Conservation (phyloP, 2,797 vertebrate genomes). For the Microchirus variegatus region DNA sequence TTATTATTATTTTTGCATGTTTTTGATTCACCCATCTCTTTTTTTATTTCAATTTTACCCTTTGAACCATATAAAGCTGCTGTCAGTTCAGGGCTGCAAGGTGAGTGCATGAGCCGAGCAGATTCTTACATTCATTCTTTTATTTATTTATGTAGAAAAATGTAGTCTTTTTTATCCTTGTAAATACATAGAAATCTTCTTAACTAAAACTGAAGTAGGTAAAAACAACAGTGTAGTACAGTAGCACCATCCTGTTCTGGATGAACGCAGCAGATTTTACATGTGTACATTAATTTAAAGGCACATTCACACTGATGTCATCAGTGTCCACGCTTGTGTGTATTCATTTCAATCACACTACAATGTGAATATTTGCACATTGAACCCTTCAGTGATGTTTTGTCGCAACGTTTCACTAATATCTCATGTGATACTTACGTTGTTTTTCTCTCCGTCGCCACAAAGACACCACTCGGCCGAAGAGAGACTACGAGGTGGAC, state of each 20-base stretch:
- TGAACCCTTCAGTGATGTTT: too few relatives aligned
- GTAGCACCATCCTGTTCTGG: too few relatives aligned
- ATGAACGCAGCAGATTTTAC: too few relatives aligned
- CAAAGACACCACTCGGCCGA: slow-evolving; percentile 93
- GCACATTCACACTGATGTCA: too few relatives aligned
- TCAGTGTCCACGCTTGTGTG: too few relatives aligned
- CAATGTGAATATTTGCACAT: too few relatives aligned
- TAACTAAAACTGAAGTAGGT: too few relatives aligned
- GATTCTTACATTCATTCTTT: slow-evolving; percentile 4
- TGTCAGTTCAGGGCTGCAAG: slow-evolving; percentile 76
- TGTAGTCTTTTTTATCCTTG: background rate
- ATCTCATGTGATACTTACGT: too few relatives aligned
- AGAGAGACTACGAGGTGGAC: slow-evolving; percentile 95
- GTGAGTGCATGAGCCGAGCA: slow-evolving; percentile 51
- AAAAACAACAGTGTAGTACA: too few relatives aligned
- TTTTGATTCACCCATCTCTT: slow-evolving; percentile 67
- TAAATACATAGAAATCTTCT: background rate
- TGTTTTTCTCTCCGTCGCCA: slow-evolving; percentile 11
- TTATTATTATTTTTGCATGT: slow-evolving; percentile 67
- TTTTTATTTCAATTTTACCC: slow-evolving; percentile 69
- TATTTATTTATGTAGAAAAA: slow-evolving; percentile 3
- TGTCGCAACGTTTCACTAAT: too few relatives aligned
- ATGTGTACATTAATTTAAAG: too few relatives aligned
- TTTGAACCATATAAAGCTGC: slow-evolving; percentile 78
- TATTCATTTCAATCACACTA: too few relatives aligned